phyloP scores from a whole-genome alignment of 2,113 vertebrate genomes.

The Oreochromis niloticus region DNA sequence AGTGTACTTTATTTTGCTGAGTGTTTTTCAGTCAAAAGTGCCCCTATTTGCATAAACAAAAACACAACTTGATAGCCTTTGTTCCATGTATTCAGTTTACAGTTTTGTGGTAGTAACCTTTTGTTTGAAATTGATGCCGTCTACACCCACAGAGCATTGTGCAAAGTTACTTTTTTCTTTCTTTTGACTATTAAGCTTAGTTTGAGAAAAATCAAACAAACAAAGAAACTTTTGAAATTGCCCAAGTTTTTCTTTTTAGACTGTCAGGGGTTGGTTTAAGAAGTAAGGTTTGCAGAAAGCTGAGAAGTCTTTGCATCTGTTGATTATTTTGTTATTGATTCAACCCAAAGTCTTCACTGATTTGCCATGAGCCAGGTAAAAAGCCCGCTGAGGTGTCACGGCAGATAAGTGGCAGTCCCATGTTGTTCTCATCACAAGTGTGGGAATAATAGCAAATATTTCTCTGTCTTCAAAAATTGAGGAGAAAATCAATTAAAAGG shows the following conservation, averaged over 20 bases:
- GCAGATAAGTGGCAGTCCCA: conserved; percentile 41
- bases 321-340: conserved; percentile 56
- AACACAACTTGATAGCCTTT: neutral
- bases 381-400: conserved; percentile 51
- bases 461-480: conserved; percentile 18
- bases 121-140: conserved; percentile 10
- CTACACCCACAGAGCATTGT: conserved; percentile 9
- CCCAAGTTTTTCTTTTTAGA: conserved; percentile 1
- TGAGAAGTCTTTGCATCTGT: neutral
- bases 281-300: neutral
- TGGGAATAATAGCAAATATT: conserved; percentile 17
- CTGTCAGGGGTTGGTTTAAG: neutral
- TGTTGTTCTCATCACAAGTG: conserved; percentile 39
- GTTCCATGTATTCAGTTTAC: neutral
- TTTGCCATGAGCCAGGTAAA: conserved; percentile 47
- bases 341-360: conserved; percentile 42
- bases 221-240: neutral
- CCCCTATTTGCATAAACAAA: neutral
- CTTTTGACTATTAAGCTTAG: neutral
- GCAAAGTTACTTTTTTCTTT: neutral
- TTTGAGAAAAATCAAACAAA: neutral
- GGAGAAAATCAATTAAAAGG: conserved; percentile 56
- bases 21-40: neutral
- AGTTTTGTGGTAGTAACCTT: conserved; percentile 6
- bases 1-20: neutral